Base-by-base conservation (phyloP, 2,797 vertebrate genomes). In the Ispidina picta region DNA sequence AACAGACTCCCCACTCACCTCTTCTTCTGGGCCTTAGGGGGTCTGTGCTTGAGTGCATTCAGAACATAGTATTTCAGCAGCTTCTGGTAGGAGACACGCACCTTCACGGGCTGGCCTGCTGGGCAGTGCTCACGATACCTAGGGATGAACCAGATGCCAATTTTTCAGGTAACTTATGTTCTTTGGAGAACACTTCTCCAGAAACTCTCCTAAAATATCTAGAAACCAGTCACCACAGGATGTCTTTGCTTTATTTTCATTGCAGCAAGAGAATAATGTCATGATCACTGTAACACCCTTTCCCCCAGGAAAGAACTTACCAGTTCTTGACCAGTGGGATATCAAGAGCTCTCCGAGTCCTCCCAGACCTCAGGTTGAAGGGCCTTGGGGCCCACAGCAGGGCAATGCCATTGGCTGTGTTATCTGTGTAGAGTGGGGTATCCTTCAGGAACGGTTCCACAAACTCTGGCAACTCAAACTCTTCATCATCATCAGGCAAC, bases 121-220 rank as follows among this genome's bases (percentile, higher is more conserved):
- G 99, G 99, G 88, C 99, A 99, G 89, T 99, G 99, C 92, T 99
- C 99, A 21, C 99, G 98, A 66, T 99, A 99, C 99, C 99, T 99
- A 29, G 1, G 13, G 75, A 73, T 60, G 88, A 52, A 88, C 6
- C 39, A 33, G 2, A 55, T 6, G 43, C 29, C 64, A 56, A 2
- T 9, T 41, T 60, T 41, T 46, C 83, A 86, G 12, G 8, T 43
- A 60, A 92, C 19, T 56, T 37, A 10, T 11, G 39, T 6, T 71
- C 44, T n/a, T 41, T 2, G 83, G 3, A 93, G 18, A 15, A 64
- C 0, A 28, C 37, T 0, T 8, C 15, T 74, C 33, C 8, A 77
- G 8, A 68, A 68, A 76, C 9, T 11, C 43, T 60, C 7, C 41
- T 88, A 66, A 66, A 41, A 31, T 35, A 44, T 68, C 52, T 6